A percentile compares a stretch with the other conserved stretches of the same genome.
phyloP scores from a whole-genome alignment of 2,888 invertebrate species.

The Charanyca ferruginea region DNA sequence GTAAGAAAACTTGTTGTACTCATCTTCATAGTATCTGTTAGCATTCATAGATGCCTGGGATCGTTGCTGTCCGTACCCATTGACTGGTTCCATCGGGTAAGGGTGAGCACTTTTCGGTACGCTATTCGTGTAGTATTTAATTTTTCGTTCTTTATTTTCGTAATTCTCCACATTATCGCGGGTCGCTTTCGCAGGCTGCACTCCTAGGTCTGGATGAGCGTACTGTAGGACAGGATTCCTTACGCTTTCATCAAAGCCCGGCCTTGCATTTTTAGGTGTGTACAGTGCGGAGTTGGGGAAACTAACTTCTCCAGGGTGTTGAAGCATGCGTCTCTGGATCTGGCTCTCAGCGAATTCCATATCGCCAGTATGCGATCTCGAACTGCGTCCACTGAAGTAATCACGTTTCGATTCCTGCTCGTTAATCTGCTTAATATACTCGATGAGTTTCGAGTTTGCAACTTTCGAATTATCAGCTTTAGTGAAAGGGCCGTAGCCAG shows the following conservation, averaged over 20 bases:
- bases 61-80: slow-evolving; percentile 84
- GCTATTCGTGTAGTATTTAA: slow-evolving; percentile 88
- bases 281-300: slow-evolving; percentile 93
- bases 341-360: slow-evolving; percentile 89
- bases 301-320: slow-evolving; percentile 92
- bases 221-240: slow-evolving; percentile 95
- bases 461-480: slow-evolving; percentile 92
- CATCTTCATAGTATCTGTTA: slow-evolving; percentile 87
- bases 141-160: slow-evolving; percentile 80
- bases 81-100: slow-evolving; percentile 89
- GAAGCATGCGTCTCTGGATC: slow-evolving; percentile 94
- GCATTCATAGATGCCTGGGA: slow-evolving; percentile 85
- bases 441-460: slow-evolving; percentile 91
- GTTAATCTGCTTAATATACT: slow-evolving; percentile 93
- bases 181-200: slow-evolving; percentile 93
- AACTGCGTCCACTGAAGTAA: slow-evolving; percentile 90
- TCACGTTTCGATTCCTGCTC: slow-evolving; percentile 92
- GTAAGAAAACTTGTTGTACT: slow-evolving; percentile 90
- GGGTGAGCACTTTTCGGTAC: slow-evolving; percentile 91
- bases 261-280: slow-evolving; percentile 91
- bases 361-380: slow-evolving; percentile 86
- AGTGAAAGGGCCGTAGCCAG: slow-evolving; percentile 92
- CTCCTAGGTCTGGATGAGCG: slow-evolving; percentile 95
- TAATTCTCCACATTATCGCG: slow-evolving; percentile 81
- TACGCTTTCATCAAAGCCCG: slow-evolving; percentile 93